A percentile compares a stretch with the other conserved stretches of the same genome.
These are phyloP conservation scores for Abramis brama DNA, from an alignment of 2,113 vertebrate species.

Conservation along the genomic window DNA sequence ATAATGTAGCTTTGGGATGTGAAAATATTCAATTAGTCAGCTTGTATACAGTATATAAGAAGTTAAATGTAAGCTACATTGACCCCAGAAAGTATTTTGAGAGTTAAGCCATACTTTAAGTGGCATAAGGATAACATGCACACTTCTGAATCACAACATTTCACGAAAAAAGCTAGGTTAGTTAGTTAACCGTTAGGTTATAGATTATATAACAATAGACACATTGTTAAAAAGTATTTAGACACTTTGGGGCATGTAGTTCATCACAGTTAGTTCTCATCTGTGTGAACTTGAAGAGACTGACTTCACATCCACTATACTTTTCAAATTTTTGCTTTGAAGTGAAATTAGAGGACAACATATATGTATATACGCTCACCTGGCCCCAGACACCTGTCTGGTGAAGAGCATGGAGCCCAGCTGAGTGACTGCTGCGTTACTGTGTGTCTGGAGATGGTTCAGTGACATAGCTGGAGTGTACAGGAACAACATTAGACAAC, in stretches of 20 bases:
- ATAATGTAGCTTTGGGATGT: neutral
- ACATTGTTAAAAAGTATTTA: neutral
- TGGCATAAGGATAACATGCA: neutral
- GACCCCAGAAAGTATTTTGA: neutral
- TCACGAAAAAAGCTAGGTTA: neutral
- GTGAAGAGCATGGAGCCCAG: constrained; percentile 99
- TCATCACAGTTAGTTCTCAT: neutral
- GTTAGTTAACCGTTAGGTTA: neutral
- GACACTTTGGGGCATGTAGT: neutral
- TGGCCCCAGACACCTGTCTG: constrained; percentile 96
- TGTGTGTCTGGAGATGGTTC: constrained; percentile 76
- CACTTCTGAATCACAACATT: neutral
- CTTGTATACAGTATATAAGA: neutral
- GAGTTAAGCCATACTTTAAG: neutral
- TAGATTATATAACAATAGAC: neutral
- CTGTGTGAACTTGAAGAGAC: neutral
- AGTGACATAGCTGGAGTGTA: constrained; percentile 87
- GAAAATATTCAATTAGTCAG: neutral
- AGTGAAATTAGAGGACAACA: neutral
- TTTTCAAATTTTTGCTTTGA: neutral
- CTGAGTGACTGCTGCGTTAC: constrained; percentile 82
- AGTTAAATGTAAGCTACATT: neutral
- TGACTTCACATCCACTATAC: neutral
- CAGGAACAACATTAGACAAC: neutral
- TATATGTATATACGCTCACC: constrained; percentile 72